These are phyloP conservation scores for Parthenolecanium corni DNA, from an alignment of 2,888 invertebrate species.

Conservation along the genomic window DNA sequence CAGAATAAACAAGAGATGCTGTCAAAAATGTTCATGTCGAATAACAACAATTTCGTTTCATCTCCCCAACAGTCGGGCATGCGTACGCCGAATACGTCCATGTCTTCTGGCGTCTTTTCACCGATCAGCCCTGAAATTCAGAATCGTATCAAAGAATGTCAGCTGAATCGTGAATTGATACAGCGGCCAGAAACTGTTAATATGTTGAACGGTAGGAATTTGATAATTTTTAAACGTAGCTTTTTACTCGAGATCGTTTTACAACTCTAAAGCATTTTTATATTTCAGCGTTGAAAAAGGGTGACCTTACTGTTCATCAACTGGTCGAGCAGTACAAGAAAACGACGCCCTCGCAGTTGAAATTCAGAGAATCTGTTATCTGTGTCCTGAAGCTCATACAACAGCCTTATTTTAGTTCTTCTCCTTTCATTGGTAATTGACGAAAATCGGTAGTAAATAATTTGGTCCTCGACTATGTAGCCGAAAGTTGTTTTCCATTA, in stretches of 20 bases:
- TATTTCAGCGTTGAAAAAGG: conserved; percentile 54
- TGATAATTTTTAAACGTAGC: background rate
- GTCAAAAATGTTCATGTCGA: conserved; percentile 25
- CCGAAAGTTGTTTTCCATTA: too few species aligned
- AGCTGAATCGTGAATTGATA: conserved; percentile 51
- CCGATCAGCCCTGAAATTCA: conserved; percentile 37
- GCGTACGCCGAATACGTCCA: background rate
- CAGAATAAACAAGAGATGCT: conserved; percentile 33
- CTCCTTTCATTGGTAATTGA: conserved; percentile 5
- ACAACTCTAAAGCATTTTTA: too few species aligned
- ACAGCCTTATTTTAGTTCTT: conserved; percentile 4
- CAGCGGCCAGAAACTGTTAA: conserved; percentile 65
- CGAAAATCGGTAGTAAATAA: background rate
- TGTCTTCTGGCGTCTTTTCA: background rate
- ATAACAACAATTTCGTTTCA: background rate
- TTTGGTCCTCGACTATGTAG: too few species aligned
- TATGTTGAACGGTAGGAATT: conserved; percentile 53
- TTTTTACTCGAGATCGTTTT: too few species aligned
- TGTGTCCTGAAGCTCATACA: conserved; percentile 32
- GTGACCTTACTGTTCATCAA: conserved; percentile 63
- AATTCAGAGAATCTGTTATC: conserved; percentile 31
- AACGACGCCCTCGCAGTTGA: conserved; percentile 49
- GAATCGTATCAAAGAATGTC: conserved; percentile 42
- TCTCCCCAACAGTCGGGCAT: conserved; percentile 1
- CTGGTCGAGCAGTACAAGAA: conserved; percentile 63